Evolutionary conservation across 2,113 vertebrate genomes (phyloP).

Genomic region (Scolopax mira): DNA sequence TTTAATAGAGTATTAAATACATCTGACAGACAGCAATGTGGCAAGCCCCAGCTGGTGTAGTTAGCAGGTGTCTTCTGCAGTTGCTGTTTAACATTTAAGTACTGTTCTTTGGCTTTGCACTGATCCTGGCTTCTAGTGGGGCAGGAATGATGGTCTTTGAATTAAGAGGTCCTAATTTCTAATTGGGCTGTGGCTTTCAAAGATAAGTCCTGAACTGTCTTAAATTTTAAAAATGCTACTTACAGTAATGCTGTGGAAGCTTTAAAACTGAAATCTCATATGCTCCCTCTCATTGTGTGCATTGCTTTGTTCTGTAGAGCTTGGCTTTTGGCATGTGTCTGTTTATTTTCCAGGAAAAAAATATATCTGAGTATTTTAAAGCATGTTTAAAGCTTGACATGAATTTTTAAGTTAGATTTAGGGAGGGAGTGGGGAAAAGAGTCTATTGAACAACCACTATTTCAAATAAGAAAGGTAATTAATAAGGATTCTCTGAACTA

Average conservation of each 20-base stretch:
- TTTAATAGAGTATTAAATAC: neutral
- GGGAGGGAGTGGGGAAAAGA: neutral
- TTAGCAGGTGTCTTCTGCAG: neutral
- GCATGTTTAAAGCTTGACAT: neutral
- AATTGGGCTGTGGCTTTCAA: neutral
- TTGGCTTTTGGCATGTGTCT: neutral
- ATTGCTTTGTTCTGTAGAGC: neutral
- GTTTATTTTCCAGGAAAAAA: neutral
- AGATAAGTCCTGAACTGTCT: conserved; percentile 21
- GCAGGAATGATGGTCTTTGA: conserved; percentile 2
- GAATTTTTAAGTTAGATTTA: neutral
- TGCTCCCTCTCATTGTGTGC: neutral
- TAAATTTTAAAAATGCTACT: neutral
- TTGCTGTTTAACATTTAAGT: neutral
- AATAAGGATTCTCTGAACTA: neutral
- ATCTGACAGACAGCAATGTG: neutral
- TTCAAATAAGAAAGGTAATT: neutral
- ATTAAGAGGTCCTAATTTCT: neutral
- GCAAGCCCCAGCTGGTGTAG: neutral
- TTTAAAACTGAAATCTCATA: neutral
- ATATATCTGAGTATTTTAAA: neutral
- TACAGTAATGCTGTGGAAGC: neutral
- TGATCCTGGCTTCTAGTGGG: neutral
- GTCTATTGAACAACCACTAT: neutral
- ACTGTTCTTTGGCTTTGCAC: conserved; percentile 8